Evolutionary conservation across 2,888 invertebrate species (phyloP).

Genomic region (Pyrochroa serraticornis): DNA sequence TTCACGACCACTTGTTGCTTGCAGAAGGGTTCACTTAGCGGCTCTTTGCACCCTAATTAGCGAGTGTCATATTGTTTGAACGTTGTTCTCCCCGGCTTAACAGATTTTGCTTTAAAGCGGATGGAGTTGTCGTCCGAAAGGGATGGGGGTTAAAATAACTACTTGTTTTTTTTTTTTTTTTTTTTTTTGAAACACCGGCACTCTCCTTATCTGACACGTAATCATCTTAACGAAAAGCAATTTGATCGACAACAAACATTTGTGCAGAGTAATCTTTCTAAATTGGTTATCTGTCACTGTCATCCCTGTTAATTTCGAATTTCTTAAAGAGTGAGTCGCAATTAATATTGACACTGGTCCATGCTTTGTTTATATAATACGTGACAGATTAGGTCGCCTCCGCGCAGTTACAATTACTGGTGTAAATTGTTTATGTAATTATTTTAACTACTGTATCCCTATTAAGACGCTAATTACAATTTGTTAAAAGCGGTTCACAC

Average conservation of each 20-base stretch:
- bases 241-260: slow-evolving; percentile 41
- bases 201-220: slow-evolving; percentile 13
- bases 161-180: not conserved
- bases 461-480: slow-evolving; percentile 59
- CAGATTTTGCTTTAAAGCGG: slow-evolving; percentile 31
- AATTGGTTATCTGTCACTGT: slow-evolving; percentile 46
- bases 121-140: not conserved
- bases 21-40: slow-evolving; percentile 45
- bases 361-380: slow-evolving; percentile 30
- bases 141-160: not conserved
- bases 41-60: slow-evolving; percentile 44
- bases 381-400: slow-evolving; percentile 46
- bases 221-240: slow-evolving; percentile 32
- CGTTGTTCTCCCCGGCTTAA: slow-evolving; percentile 21
- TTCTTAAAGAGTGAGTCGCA: slow-evolving; percentile 24
- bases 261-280: slow-evolving; percentile 46
- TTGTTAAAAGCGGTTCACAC: slow-evolving; percentile 57
- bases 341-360: slow-evolving; percentile 35
- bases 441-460: slow-evolving; percentile 60
- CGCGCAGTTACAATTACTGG: slow-evolving; percentile 51
- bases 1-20: slow-evolving; percentile 49
- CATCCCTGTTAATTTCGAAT: slow-evolving; percentile 31
- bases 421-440: slow-evolving; percentile 57
- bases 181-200: not conserved
- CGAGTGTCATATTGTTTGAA: slow-evolving; percentile 43